Percentiles rank a stretch among this genome's conserved stretches.
phyloP scores from a whole-genome alignment of 2,797 vertebrate genomes.

The Lycodopsis pacificus region DNA sequence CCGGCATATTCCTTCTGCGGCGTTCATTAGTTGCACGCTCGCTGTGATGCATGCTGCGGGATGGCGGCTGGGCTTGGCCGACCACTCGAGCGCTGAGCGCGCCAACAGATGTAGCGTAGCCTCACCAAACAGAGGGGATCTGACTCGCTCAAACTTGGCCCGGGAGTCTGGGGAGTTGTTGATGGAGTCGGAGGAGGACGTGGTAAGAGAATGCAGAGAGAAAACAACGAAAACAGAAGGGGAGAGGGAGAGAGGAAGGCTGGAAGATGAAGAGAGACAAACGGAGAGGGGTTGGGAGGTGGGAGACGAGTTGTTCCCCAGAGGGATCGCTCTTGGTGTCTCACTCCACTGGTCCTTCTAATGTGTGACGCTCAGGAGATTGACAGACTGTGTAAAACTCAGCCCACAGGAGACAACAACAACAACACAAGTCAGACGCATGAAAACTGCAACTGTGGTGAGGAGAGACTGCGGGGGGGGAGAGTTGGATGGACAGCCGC shows the following conservation, averaged over 20 bases:
- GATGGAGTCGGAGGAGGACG: conserved; percentile 56
- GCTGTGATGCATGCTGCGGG: conserved; percentile 78
- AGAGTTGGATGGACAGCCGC: conserved; percentile 61
- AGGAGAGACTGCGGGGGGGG: conserved; percentile 41
- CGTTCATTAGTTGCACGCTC: conserved; percentile 78
- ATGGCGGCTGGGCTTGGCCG: conserved; percentile 70
- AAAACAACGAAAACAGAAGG: neutral
- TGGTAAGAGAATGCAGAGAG: conserved; percentile 17
- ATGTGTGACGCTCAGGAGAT: conserved; percentile 84
- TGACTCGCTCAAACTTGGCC: conserved; percentile 73
- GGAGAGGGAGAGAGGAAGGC: conserved; percentile 21
- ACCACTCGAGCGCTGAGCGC: conserved; percentile 66
- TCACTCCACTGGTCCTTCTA: conserved; percentile 84
- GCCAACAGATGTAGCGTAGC: conserved; percentile 75
- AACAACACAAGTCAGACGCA: conserved; percentile 79
- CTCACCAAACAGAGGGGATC: conserved; percentile 70
- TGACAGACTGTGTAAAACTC: conserved; percentile 84
- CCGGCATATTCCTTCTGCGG: conserved; percentile 64
- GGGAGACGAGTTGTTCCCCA: conserved; percentile 70
- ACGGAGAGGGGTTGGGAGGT: conserved; percentile 58
- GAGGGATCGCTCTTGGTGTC: conserved; percentile 79
- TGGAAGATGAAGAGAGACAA: conserved; percentile 76
- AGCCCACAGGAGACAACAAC: conserved; percentile 82
- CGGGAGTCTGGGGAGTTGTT: conserved; percentile 68
- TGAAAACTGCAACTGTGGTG: conserved; percentile 59